Percentiles rank a stretch among this genome's conserved stretches.
Conservation (phyloP, 2,888 invertebrate genomes). For the Lepidochrysops patricia region DNA sequence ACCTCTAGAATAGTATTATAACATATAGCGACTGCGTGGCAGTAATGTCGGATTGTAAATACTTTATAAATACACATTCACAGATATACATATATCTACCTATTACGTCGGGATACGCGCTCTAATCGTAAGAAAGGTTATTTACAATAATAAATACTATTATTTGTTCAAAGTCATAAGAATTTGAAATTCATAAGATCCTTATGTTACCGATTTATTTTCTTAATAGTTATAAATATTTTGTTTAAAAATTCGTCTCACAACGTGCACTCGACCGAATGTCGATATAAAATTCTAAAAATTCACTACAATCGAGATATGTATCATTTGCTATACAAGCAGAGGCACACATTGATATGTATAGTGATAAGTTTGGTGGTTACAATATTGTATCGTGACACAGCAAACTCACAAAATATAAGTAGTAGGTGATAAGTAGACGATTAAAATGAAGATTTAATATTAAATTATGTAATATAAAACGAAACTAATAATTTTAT, state of each 20-base stretch:
- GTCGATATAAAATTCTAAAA: slow-evolving; percentile 62
- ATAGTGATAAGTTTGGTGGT: slow-evolving; percentile 38
- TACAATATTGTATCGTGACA: slow-evolving; percentile 12
- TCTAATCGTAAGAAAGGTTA: slow-evolving; percentile 51
- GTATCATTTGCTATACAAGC: slow-evolving; percentile 66
- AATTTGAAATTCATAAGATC: slow-evolving; percentile 71
- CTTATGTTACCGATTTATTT: slow-evolving; percentile 59
- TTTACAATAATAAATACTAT: slow-evolving; percentile 65
- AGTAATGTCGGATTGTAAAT: slow-evolving; percentile 17
- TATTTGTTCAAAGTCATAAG: slow-evolving; percentile 69
- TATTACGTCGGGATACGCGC: slow-evolving; percentile 44
- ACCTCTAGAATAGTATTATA: slow-evolving; percentile 1
- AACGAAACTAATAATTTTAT: no score
- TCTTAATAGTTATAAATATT: slow-evolving; percentile 61
- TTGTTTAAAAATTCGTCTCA: slow-evolving; percentile 60
- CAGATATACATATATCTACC: slow-evolving; percentile 35
- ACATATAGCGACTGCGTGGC: slow-evolving; percentile 17
- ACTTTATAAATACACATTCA: slow-evolving; percentile 12
- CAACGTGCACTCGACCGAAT: slow-evolving; percentile 53
- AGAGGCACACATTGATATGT: slow-evolving; percentile 74
- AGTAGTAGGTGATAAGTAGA: background rate
- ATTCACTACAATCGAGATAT: slow-evolving; percentile 65
- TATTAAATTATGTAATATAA: no score
- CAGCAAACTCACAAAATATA: background rate
- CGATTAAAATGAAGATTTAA: no score